A percentile compares a stretch with the other conserved stretches of the same genome.
Evolutionary conservation across 1,140 invertebrate species (phyloP).

Genomic region (Propsilocerus akamusi): DNA sequence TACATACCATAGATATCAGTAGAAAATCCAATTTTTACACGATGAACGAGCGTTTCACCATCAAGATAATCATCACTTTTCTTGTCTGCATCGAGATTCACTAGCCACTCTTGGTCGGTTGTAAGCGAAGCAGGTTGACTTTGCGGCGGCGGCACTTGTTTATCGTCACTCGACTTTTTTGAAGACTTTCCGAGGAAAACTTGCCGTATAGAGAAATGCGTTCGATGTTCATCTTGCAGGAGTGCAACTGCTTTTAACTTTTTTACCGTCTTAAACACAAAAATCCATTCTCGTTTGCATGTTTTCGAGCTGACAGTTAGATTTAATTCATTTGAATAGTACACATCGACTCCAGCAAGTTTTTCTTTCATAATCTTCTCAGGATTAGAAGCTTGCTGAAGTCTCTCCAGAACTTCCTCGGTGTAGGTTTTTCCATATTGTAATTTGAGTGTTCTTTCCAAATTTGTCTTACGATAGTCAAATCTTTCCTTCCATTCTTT

Average conservation of each 20-base stretch:
- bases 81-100: conserved; percentile 9
- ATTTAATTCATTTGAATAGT: conserved; percentile 36
- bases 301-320: conserved; percentile 46
- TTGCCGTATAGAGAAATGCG: conserved; percentile 46
- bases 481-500: conserved; percentile 57
- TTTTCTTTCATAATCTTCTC: conserved; percentile 34
- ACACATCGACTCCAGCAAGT: conserved; percentile 36
- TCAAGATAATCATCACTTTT: conserved; percentile 14
- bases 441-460: conserved; percentile 27
- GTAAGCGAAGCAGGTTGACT: conserved; percentile 12
- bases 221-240: conserved; percentile 47
- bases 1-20: conserved; percentile 46
- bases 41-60: conserved; percentile 26
- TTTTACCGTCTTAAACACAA: conserved; percentile 31
- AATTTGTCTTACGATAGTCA: conserved; percentile 30
- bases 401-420: conserved; percentile 45
- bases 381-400: conserved; percentile 34
- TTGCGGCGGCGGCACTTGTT: neutral
- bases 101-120: conserved; percentile 38
- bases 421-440: conserved; percentile 45
- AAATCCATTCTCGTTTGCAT: conserved; percentile 44
- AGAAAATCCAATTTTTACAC: conserved; percentile 46
- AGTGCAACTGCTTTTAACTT: conserved; percentile 42
- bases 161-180: neutral
- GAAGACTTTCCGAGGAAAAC: conserved; percentile 17